Conservation (phyloP, 2,888 invertebrate genomes). For the Himalopsyche japonica region DNA sequence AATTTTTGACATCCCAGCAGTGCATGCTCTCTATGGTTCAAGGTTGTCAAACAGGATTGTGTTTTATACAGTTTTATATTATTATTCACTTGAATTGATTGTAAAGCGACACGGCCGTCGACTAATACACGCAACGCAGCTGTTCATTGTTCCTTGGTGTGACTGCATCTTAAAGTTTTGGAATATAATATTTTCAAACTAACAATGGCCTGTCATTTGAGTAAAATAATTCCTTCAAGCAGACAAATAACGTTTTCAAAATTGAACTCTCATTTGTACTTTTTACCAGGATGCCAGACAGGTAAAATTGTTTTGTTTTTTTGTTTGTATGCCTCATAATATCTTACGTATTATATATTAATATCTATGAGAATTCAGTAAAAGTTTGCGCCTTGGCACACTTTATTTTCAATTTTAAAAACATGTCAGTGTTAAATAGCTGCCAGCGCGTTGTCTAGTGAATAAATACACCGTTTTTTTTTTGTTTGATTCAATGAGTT, state of each 20-base stretch:
- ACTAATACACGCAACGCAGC: neutral
- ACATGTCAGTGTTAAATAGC: too few species aligned
- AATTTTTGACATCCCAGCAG: neutral
- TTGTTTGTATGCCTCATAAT: too few species aligned
- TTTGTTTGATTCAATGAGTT: too few species aligned
- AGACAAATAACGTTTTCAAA: neutral
- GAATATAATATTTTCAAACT: neutral
- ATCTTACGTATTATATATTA: too few species aligned
- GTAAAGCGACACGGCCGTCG: neutral
- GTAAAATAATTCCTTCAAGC: conserved; percentile 7
- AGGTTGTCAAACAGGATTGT: neutral
- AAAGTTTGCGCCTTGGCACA: too few species aligned
- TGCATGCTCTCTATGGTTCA: neutral
- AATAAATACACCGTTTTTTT: too few species aligned
- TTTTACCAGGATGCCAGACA: conserved; percentile 1
- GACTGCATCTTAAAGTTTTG: neutral
- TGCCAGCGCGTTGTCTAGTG: too few species aligned
- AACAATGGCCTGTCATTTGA: conserved; percentile 19
- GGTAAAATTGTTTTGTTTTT: neutral
- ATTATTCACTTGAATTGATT: neutral
- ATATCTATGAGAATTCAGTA: too few species aligned
- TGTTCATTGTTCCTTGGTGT: neutral
- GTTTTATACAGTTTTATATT: neutral
- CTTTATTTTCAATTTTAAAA: too few species aligned
- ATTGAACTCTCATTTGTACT: neutral